Base-by-base conservation (phyloP, 2,113 vertebrate species). In the Motacilla tschutschensis region DNA sequence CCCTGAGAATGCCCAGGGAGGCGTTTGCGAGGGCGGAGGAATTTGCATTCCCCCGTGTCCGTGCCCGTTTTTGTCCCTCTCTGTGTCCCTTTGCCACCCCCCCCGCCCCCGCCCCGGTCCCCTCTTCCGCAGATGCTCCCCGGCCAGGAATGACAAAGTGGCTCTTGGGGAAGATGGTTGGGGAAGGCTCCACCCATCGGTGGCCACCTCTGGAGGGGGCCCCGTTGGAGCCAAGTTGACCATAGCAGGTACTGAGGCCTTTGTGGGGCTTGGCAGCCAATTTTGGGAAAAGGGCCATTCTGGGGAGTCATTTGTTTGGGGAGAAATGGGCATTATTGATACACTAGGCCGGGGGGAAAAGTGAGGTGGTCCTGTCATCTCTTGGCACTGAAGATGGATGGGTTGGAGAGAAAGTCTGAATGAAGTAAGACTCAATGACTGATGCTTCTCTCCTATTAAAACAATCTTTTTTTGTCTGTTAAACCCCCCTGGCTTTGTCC, bases 401-500 rank as follows among this genome's bases (percentile, higher is more conserved):
- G 97, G 96, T 97, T 95, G 97, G 98, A 97, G 95, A 96, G 96
- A 96, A 97, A 97, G 97, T 98, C 98, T 98, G 98, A 99, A 99
- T 99, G 98, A 99, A 98, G 97, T 98, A 95, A 98, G 98, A 97
- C 98, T 98, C 98, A 97, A 97, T 99, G 98, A 99, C 98, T 96
- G 98, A 99, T 99, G 98, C 97, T 97, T 97, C 98, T 98, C 97
- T 99, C 98, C 96, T 97, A 97, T 97, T 96, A 97, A 96, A 97
- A 96, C 97, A 96, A 97, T 97, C 97, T 97, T 97, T 97, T 97
- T 97, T 97, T 96, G 97, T 97, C 96, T 54, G 79, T 98, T 96
- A 96, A 98, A 97, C 97, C 98, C 98, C 97, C 97, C 96, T 95
- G 95, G 98, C 98, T 99, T 99, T 99, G 98, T 99, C 97, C 96